Conservation (phyloP, 2,797 vertebrate species). For the Euthynnus affinis region DNA sequence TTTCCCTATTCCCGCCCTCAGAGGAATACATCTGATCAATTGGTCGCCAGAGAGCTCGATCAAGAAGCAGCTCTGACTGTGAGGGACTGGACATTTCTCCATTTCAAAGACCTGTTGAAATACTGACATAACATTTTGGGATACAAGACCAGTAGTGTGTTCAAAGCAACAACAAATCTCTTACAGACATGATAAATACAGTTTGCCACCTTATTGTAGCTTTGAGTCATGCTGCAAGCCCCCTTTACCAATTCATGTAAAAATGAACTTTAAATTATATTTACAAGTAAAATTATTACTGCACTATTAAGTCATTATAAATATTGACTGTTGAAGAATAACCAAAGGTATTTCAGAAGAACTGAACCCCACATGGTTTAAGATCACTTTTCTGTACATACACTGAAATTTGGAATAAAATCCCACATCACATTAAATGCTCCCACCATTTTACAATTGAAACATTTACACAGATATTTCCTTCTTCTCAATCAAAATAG, state of each 20-base stretch:
- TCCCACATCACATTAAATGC: no score
- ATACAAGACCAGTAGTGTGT: background rate
- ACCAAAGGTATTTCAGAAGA: no score
- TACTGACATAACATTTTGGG: background rate
- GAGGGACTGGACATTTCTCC: background rate
- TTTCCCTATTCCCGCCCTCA: conserved; percentile 60
- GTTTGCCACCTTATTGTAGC: background rate
- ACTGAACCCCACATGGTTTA: no score
- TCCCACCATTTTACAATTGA: no score
- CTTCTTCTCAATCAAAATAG: no score
- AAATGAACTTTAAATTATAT: background rate
- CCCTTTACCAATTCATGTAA: background rate
- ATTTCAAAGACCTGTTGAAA: conserved; percentile 13
- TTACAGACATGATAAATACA: background rate
- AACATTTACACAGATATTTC: no score
- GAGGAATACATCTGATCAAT: conserved; percentile 28
- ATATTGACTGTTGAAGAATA: no score
- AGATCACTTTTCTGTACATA: no score
- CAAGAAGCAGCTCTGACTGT: conserved; percentile 33
- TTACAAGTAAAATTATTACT: background rate
- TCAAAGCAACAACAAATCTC: background rate
- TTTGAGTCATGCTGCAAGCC: background rate
- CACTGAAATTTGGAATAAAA: no score
- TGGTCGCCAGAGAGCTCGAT: conserved; percentile 69
- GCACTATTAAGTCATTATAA: no score